These are phyloP conservation scores for Hemichromis elongatus DNA, from an alignment of 2,113 vertebrate species.

Conservation along the genomic window DNA sequence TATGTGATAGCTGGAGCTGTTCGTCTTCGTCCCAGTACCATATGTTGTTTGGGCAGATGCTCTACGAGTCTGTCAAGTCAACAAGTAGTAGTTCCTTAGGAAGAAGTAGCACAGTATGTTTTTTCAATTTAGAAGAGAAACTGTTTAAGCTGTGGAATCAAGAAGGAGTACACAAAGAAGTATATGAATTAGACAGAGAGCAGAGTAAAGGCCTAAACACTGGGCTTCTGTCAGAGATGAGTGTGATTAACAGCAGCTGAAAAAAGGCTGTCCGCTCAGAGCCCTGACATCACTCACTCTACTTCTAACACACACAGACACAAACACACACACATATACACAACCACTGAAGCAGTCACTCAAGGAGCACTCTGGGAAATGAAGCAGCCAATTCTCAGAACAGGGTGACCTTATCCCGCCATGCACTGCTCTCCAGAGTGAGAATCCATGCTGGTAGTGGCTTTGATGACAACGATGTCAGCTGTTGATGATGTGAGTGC, in stretches of 20 bases:
- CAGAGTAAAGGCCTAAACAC: background rate
- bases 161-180: background rate
- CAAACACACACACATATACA: background rate
- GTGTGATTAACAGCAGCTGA: conserved; percentile 59
- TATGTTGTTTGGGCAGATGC: conserved; percentile 14
- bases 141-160: background rate
- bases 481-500: background rate
- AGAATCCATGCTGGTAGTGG: background rate
- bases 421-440: conserved; percentile 21
- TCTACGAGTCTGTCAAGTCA: conserved; percentile 25
- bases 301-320: background rate
- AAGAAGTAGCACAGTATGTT: background rate
- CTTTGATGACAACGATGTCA: background rate
- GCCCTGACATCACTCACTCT: conserved; percentile 48
- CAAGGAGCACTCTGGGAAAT: conserved; percentile 61
- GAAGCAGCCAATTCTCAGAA: conserved; percentile 50
- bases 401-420: conserved; percentile 48
- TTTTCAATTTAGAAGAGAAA: background rate
- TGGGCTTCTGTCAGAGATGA: conserved; percentile 25
- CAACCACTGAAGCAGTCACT: conserved; percentile 26
- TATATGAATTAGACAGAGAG: background rate
- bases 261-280: conserved; percentile 37
- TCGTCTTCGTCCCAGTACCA: conserved; percentile 19
- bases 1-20: background rate
- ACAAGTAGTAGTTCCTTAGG: background rate